Percentiles rank a stretch among this genome's conserved stretches.
These are phyloP conservation scores for Acanthurus tractus DNA, from an alignment of 2,797 vertebrate species.

Conservation along the genomic window DNA sequence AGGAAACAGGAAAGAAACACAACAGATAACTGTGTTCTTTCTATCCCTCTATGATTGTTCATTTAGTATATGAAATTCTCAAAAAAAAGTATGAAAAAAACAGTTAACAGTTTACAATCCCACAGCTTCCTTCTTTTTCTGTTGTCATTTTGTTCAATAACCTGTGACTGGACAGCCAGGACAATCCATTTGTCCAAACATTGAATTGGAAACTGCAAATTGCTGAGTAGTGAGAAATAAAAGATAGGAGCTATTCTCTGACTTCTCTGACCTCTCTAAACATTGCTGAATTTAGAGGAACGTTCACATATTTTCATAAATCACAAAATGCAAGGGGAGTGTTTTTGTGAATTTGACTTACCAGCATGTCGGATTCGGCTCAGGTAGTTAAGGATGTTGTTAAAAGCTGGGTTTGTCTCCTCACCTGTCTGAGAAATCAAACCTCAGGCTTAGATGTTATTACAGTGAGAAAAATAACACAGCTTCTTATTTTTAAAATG, in stretches of 20 bases:
- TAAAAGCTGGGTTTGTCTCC: slow-evolving; percentile 86
- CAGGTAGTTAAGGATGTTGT: slow-evolving; percentile 88
- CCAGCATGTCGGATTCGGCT: slow-evolving; percentile 88
- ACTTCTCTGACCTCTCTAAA: not conserved
- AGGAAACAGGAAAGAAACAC: too few species aligned
- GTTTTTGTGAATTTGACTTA: slow-evolving; percentile 55
- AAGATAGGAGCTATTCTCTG: too few species aligned
- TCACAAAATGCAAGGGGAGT: not conserved
- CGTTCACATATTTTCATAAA: not conserved
- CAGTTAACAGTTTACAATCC: too few species aligned
- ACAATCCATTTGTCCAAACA: not conserved
- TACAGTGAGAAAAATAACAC: not conserved
- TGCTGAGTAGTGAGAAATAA: not conserved
- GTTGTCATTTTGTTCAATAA: not conserved
- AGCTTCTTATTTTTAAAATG: too few species aligned
- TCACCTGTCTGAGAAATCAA: slow-evolving; percentile 84
- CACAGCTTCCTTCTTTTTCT: too few species aligned
- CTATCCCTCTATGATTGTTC: not conserved
- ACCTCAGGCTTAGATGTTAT: slow-evolving; percentile 25
- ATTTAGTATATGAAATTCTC: not conserved
- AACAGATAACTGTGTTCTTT: not conserved
- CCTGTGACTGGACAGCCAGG: not conserved
- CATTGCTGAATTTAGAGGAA: not conserved
- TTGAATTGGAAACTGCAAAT: not conserved
- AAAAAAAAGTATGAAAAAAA: not conserved